Evolutionary conservation across 2,888 invertebrate genomes (phyloP), one percentile per base, ranked within the genome.

Genomic region (Mythimna ferrago): DNA sequence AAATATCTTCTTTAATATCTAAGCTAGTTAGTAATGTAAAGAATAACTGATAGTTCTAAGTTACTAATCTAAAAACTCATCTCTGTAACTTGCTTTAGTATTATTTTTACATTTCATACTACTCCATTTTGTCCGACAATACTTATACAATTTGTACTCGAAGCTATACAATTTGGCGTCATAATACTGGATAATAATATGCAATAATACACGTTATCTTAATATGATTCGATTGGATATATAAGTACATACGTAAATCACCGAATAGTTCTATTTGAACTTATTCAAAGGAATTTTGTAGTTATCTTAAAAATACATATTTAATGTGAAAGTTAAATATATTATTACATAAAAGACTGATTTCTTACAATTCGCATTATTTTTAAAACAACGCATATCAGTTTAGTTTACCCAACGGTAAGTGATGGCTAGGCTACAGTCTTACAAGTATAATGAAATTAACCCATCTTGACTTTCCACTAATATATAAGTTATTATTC

Each of bases 101-200:
- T 11, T 58, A 38, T 54, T 48, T 53, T 9, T 7, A 7, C 6
- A 26, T 68, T 64, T 61, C 51, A 10, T 62, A 63, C 63, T 70
- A 82, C 76, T 70, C 74, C 80, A 71, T 73, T 73, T 64, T 61
- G 53, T 70, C 58, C 41, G 6, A 71, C 62, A 19, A 57, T 58
- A 80, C 54, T 54, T 61, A 81, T 62, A 77, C 66, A 70, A 70
- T 81, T 85, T 86, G 78, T 82, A 86, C 75, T 83, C 81, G 80
- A 86, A 88, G 83, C 85, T 79, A 87, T 71, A 87, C 79, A 84
- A 85, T 91, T 91, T 90, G 91, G 91, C 90, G 82, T 86, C 71
- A 84, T 88, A 91, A 91, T 91, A 91, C 91, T 91, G 89, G 81
- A 85, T 44, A 44, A 44, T 44, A 44, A 44, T 87, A 86, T 87